Evolutionary conservation across 2,797 vertebrate species (phyloP).

Genomic region (Dermochelys coriacea): DNA sequence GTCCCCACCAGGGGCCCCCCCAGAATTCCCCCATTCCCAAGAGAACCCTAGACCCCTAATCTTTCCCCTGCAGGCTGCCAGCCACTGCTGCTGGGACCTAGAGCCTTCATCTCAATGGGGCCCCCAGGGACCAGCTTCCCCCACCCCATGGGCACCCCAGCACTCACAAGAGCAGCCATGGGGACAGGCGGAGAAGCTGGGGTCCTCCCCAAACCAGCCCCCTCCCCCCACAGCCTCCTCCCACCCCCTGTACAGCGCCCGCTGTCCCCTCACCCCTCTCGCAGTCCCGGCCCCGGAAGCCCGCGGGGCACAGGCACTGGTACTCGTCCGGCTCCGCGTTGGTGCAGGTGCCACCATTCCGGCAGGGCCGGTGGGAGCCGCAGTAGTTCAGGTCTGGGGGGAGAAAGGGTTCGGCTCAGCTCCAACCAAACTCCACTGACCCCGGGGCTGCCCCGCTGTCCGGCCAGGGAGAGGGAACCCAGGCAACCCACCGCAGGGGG

Average conservation of each 20-base stretch:
- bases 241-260: not conserved
- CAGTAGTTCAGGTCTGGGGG: constrained; percentile 86
- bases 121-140: not conserved
- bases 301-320: constrained; percentile 86
- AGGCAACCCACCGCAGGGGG: no score
- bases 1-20: not conserved
- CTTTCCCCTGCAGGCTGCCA: not conserved
- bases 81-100: not conserved
- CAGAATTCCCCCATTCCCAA: no score
- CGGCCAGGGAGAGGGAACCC: not conserved
- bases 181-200: no score
- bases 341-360: constrained; percentile 84
- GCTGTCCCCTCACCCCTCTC: constrained; percentile 82
- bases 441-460: no score
- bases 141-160: not conserved
- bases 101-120: not conserved
- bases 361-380: constrained; percentile 86
- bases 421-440: no score
- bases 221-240: fast-evolving
- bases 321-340: constrained; percentile 88
- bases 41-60: not conserved
- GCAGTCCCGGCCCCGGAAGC: constrained; percentile 85
- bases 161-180: not conserved
- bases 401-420: not conserved
- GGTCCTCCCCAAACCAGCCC: no score